These are phyloP conservation scores for Sycophaga agraensis DNA, from an alignment of 1,140 invertebrate genomes.

Conservation along the genomic window DNA sequence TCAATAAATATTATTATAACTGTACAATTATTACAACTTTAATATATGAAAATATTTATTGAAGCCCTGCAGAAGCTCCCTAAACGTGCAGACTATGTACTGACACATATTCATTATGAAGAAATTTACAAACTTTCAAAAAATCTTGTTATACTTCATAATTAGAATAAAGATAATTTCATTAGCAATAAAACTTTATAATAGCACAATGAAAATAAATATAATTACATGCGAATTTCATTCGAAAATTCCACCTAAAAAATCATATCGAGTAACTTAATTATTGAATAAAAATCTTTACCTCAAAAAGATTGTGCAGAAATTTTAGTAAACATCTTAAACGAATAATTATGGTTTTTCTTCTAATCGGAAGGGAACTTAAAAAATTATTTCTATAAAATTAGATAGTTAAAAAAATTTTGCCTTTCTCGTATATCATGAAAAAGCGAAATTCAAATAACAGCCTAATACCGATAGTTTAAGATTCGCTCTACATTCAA, in stretches of 20 bases:
- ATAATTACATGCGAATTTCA: conserved; percentile 11
- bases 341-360: background rate
- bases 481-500: background rate
- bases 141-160: conserved; percentile 3
- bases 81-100: conserved; percentile 6
- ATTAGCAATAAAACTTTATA: conserved; percentile 6
- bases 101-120: conserved; percentile 1
- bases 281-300: conserved; percentile 14
- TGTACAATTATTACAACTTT: background rate
- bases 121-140: conserved; percentile 7
- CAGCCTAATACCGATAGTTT: background rate
- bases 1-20: background rate
- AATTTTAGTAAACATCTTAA: conserved; percentile 4
- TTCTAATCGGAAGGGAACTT: background rate
- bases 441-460: background rate
- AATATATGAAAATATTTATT: conserved; percentile 13
- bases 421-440: background rate
- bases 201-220: conserved; percentile 1
- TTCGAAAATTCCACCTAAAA: conserved; percentile 5
- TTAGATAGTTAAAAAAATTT: conserved; percentile 3
- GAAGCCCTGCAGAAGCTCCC: background rate
- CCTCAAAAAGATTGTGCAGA: conserved; percentile 3
- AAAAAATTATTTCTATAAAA: conserved; percentile 5
- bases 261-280: conserved; percentile 2
- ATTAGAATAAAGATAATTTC: background rate